A percentile compares a stretch with the other conserved stretches of the same genome.
Evolutionary conservation across 2,888 invertebrate genomes (phyloP).

Genomic region (Tanypteryx hageni): DNA sequence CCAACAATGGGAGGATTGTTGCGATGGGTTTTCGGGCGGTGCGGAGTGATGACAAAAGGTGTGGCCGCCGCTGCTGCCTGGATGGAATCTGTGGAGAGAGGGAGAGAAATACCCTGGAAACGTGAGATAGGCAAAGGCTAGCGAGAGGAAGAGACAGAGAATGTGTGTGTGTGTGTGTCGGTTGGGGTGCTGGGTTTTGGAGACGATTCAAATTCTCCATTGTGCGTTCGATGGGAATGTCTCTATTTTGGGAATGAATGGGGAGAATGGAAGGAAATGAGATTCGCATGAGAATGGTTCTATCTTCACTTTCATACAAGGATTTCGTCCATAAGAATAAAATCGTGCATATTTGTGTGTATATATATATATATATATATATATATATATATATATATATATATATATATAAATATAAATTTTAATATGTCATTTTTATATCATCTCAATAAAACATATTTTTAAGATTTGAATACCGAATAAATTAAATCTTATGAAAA

Average conservation of each 20-base stretch:
- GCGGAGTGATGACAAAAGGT: constrained; percentile 49
- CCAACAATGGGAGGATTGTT: constrained; percentile 61
- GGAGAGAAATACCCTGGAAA: constrained; percentile 24
- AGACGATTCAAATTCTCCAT: constrained; percentile 58
- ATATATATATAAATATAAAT: no score
- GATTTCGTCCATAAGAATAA: neutral
- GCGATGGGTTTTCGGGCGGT: constrained; percentile 56
- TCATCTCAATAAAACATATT: no score
- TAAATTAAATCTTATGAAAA: no score
- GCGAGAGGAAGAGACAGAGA: constrained; percentile 27
- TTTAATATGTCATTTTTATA: no score
- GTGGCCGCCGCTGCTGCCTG: constrained; percentile 34
- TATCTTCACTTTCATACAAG: neutral
- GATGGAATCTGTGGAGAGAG: constrained; percentile 36
- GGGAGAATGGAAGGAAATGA: constrained; percentile 58
- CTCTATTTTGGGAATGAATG: constrained; percentile 56
- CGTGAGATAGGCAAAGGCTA: constrained; percentile 37
- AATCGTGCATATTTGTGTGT: no score
- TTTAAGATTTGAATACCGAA: no score
- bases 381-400: no score
- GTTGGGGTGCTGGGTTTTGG: constrained; percentile 43
- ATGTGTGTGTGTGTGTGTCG: constrained; percentile 19
- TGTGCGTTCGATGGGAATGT: constrained; percentile 59
- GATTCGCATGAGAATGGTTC: constrained; percentile 23
- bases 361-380: no score